A percentile compares a stretch with the other conserved stretches of the same genome.
These are phyloP conservation scores for Drosophila dives DNA, from an alignment of 2,888 invertebrate genomes.

Conservation along the genomic window DNA sequence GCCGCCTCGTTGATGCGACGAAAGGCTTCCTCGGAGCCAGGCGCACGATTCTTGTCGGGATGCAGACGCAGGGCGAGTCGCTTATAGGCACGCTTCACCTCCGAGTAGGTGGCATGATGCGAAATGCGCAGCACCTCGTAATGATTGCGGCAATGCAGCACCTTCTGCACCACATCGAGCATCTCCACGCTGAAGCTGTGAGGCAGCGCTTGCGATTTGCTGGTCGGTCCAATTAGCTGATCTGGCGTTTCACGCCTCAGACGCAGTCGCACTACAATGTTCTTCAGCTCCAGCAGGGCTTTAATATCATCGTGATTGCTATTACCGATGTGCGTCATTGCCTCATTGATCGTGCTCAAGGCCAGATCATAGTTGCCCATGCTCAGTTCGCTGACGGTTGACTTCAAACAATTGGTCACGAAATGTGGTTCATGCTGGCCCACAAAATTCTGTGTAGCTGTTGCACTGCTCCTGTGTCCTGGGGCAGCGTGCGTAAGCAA, in stretches of 20 bases:
- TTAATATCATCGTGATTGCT: slow-evolving; percentile 26
- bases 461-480: slow-evolving; percentile 18
- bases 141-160: slow-evolving; percentile 89
- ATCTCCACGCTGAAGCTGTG: slow-evolving; percentile 91
- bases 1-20: slow-evolving; percentile 93
- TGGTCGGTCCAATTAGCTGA: slow-evolving; percentile 50
- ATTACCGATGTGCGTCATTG: slow-evolving; percentile 1
- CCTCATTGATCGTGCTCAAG: slow-evolving; percentile 47
- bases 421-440: background rate
- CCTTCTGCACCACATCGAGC: slow-evolving; percentile 88
- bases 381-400: slow-evolving; percentile 45
- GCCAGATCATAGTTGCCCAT: slow-evolving; percentile 61
- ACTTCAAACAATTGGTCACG: slow-evolving; percentile 15
- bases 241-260: slow-evolving; percentile 40
- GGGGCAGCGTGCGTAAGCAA: slow-evolving; percentile 71
- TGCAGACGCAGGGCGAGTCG: slow-evolving; percentile 92
- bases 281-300: slow-evolving; percentile 63
- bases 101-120: slow-evolving; percentile 88
- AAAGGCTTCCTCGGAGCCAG: slow-evolving; percentile 92
- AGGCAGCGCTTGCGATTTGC: slow-evolving; percentile 51
- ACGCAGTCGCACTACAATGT: slow-evolving; percentile 53
- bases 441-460: background rate
- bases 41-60: slow-evolving; percentile 93
- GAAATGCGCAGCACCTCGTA: slow-evolving; percentile 90
- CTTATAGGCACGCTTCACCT: slow-evolving; percentile 90